Conservation (phyloP, 2,113 vertebrate species). For the Megalops atlanticus region DNA sequence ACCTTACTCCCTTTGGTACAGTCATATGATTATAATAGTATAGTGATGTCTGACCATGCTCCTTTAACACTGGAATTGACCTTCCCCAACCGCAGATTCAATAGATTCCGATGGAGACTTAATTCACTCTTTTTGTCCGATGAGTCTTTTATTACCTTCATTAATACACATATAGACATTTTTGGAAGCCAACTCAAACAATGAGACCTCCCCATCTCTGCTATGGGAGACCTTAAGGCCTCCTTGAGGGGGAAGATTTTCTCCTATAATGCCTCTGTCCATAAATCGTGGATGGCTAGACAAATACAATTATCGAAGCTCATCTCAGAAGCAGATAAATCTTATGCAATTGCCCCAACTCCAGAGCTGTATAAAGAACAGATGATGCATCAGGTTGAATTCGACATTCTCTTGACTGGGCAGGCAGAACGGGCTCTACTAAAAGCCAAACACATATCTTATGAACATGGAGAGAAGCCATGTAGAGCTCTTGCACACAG, state of each 20-base stretch:
- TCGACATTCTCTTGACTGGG: background rate
- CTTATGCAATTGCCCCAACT: background rate
- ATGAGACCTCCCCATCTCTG: background rate
- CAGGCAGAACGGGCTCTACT: background rate
- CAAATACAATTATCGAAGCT: background rate
- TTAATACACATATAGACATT: too few species aligned
- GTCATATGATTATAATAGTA: too few species aligned
- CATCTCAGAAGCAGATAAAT: background rate
- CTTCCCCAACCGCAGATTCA: too few species aligned
- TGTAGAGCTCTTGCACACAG: background rate
- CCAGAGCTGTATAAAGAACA: background rate
- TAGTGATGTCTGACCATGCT: too few species aligned
- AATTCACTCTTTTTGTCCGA: too few species aligned
- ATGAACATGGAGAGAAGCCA: background rate
- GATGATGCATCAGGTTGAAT: background rate
- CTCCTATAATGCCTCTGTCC: background rate
- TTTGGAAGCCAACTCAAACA: too few species aligned
- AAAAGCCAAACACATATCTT: background rate
- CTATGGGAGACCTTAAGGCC: slow-evolving; percentile 6
- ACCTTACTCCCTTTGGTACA: too few species aligned
- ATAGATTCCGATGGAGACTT: too few species aligned
- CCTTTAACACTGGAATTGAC: too few species aligned
- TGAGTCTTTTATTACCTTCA: too few species aligned
- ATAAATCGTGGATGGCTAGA: background rate
- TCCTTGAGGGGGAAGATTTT: background rate